phyloP scores from a whole-genome alignment of 2,797 vertebrate species.

The Tolypeutes matacus region DNA sequence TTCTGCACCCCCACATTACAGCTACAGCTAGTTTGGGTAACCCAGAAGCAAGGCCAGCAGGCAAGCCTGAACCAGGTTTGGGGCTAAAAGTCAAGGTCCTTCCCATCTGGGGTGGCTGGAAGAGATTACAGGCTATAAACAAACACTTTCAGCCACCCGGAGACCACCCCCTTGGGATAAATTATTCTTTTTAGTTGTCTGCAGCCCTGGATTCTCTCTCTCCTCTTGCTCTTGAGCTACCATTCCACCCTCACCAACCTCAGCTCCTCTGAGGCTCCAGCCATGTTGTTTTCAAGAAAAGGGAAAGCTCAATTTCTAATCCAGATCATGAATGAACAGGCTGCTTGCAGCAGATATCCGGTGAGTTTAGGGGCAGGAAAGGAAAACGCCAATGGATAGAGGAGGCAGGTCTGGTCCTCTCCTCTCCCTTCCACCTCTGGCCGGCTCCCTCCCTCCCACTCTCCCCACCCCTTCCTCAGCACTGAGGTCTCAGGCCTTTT shows the following conservation, averaged over 20 bases:
- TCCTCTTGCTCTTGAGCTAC: too few relatives aligned
- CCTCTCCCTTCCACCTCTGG: background rate
- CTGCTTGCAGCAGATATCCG: background rate
- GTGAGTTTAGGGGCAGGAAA: background rate
- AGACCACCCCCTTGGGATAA: background rate
- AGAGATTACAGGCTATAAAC: background rate
- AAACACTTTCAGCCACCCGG: background rate
- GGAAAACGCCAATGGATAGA: too few relatives aligned
- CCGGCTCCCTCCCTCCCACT: rapidly evolving
- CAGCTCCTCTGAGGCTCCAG: background rate
- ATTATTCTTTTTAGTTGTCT: background rate
- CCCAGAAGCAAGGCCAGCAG: background rate
- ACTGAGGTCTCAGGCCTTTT: background rate
- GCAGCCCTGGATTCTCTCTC: too few relatives aligned
- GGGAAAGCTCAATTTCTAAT: background rate
- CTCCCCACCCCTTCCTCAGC: rapidly evolving
- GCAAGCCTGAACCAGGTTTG: background rate
- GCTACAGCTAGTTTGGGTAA: background rate
- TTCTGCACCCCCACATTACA: background rate
- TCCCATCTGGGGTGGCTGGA: background rate
- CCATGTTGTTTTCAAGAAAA: background rate
- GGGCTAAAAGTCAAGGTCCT: background rate
- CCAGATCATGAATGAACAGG: background rate
- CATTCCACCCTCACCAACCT: background rate
- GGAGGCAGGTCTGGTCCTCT: background rate